Evolutionary conservation across 2,797 vertebrate species (phyloP).

Genomic region (Leptoclinus maculatus): DNA sequence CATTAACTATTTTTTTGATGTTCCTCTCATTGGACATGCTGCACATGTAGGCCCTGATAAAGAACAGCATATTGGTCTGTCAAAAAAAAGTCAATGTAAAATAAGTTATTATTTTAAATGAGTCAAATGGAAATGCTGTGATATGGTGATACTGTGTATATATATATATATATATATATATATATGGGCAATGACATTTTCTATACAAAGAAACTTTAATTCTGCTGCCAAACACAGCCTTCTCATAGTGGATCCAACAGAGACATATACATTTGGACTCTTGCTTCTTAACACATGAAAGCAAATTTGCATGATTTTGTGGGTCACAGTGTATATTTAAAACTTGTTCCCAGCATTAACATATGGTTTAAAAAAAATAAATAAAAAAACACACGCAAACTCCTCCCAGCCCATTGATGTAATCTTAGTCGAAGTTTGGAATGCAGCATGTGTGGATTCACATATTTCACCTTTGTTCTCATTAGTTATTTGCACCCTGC

Average conservation of each 20-base stretch:
- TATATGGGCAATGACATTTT: neutral
- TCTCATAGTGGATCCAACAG: neutral
- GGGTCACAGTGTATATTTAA: neutral
- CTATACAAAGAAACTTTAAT: neutral
- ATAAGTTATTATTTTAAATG: neutral
- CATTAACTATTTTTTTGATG: constrained; percentile 23
- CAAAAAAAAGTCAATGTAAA: neutral
- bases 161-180: neutral
- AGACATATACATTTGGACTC: neutral
- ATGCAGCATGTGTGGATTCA: constrained; percentile 22
- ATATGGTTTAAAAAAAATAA: neutral
- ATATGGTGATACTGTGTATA: neutral
- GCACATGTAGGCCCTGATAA: constrained; percentile 34
- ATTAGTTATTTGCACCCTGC: constrained; percentile 34
- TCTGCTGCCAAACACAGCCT: neutral
- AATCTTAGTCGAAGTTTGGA: constrained; percentile 4
- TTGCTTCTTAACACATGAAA: constrained; percentile 1
- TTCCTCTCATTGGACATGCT: constrained; percentile 36
- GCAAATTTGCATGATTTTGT: neutral
- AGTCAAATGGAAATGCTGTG: neutral
- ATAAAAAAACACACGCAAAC: neutral
- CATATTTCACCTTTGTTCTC: constrained; percentile 11
- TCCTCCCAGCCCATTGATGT: neutral
- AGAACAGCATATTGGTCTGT: neutral
- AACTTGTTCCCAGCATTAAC: neutral